Evolutionary conservation across 2,797 vertebrate species (phyloP), one percentile per base, ranked within the genome.

Genomic region (Tauraco hartlaubi): DNA sequence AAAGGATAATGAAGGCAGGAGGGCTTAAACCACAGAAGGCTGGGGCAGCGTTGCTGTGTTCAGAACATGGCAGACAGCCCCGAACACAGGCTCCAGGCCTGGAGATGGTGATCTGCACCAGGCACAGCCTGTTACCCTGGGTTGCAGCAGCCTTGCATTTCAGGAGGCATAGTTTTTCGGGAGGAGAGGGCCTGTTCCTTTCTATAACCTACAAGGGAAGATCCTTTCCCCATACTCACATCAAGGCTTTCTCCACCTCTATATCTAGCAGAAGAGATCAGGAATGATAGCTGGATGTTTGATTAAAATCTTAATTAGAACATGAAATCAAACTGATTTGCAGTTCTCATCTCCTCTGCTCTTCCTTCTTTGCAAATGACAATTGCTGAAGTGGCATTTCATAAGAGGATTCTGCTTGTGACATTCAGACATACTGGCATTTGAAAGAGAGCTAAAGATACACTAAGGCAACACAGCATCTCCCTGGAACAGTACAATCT

Each of bases 381-480:
- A 81, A 80, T 48, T 84, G 80, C 83, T 90, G 88, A 93, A 93
- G 71, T 56, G 74, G 83, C 88, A 90, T 85, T 94, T 96, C 74
- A 5, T 63, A 48, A 90, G 43, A 87, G n/a, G n/a, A 77, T 85
- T 81, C 71, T 93, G 77, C 49, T 67, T 74, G 67, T 82, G 92
- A 87, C 74, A 80, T 85, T 79, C 77, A 96, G 59, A n/a, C 48
- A 64, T 4, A 21, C 22, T 91, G 90, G 52, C 84, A 77, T 91
- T 92, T 96, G 49, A 85, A 91, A 88, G 41, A 88, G 33, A 44
- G 29, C 76, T 91, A 43, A 74, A 91, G 73, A 61, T 54, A 67
- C 8, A 51, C 20, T 49, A 72, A 84, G 46, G 52, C 77, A 87
- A 66, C 48, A 56, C 46, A 85, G 31, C 74, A 85, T 58, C 49